phyloP scores from a whole-genome alignment of 1,140 invertebrate species.

The Nylanderia fulva region DNA sequence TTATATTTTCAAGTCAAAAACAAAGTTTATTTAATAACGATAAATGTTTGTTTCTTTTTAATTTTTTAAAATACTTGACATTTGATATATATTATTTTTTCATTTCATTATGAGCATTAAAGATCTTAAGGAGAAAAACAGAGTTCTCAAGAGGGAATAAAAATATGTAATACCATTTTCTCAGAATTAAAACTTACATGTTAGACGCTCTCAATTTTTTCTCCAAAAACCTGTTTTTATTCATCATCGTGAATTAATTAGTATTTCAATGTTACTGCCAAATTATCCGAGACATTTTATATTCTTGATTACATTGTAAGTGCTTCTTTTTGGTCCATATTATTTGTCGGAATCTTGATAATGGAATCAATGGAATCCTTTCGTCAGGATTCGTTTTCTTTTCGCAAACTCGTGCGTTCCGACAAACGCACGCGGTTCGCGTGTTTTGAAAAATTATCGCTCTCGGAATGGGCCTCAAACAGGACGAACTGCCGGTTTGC shows the following conservation, averaged over 20 bases:
- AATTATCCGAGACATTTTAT: slow-evolving; percentile 23
- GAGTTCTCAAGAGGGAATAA: not conserved
- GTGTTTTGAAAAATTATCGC: slow-evolving; percentile 21
- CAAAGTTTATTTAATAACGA: slow-evolving; percentile 8
- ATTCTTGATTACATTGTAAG: slow-evolving; percentile 5
- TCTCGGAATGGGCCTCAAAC: not conserved
- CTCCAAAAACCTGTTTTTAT: not conserved
- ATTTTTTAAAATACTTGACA: not conserved
- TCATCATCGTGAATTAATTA: slow-evolving; percentile 19
- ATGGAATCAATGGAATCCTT: not conserved
- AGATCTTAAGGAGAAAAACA: not conserved
- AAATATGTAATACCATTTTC: slow-evolving; percentile 7
- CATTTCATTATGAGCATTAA: not conserved
- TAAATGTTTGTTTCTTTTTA: not conserved
- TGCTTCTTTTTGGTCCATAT: not conserved
- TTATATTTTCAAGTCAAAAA: slow-evolving; percentile 5
- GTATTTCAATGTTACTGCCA: slow-evolving; percentile 28
- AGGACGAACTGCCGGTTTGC: not conserved
- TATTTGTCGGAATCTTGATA: slow-evolving; percentile 11
- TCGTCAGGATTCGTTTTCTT: not conserved
- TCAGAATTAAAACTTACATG: not conserved
- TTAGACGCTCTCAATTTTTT: not conserved
- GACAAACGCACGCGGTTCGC: slow-evolving; percentile 30
- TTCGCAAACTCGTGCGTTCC: not conserved
- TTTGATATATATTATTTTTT: not conserved